Base-by-base conservation (phyloP, 1,140 invertebrate species). In the Anoplolepis gracilipes region DNA sequence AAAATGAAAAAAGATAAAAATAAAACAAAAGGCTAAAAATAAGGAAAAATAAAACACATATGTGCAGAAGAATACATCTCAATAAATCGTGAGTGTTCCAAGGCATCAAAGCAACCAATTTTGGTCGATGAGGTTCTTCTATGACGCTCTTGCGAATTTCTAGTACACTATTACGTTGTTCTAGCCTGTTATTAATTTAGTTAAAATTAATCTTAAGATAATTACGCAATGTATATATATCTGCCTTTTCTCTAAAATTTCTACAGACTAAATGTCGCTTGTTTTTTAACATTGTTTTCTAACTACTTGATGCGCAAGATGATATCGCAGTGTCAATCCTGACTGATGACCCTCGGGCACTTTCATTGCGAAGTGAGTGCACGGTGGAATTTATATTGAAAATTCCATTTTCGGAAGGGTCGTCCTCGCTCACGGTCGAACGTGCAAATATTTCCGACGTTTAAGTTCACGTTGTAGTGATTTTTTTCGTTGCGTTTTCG, bases 371-470 rank as follows among this genome's bases (percentile, higher is more conserved):
- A 22, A n/a, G 28, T 57, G 65, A 25, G 42, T 67, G 65, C 28
- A 49, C 46, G 16, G 46, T 49, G 78, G 78, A 73, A 82, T 82
- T 73, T 82, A 72, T 72, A 82, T 82, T 82, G 78, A 73, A 82
- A 82, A 73, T 82, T 73, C 78, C 67, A 72, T 82, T 82, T 82
- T 82, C 67, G 65, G 53, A 72, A 73, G 25, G 67, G 25, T 25
- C 25, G 33, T 36, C 33, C 62, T 53, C 77, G 22, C 30, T 69
- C 77, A 55, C 33, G 28, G 22, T 16, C 62, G 67, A 46, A 25
- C 78, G 78, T 82, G 78, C 78, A 82, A 82, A 73, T 82, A 82
- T 82, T 73, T 82, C 67, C 53, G 78, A 19, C 65, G 42, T 49
- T 82, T 73, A 82, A 73, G 78, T 73, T 30, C 67, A 55, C 69